phyloP scores from a whole-genome alignment of 2,113 vertebrate species.

The Gallinago jamesoni region DNA sequence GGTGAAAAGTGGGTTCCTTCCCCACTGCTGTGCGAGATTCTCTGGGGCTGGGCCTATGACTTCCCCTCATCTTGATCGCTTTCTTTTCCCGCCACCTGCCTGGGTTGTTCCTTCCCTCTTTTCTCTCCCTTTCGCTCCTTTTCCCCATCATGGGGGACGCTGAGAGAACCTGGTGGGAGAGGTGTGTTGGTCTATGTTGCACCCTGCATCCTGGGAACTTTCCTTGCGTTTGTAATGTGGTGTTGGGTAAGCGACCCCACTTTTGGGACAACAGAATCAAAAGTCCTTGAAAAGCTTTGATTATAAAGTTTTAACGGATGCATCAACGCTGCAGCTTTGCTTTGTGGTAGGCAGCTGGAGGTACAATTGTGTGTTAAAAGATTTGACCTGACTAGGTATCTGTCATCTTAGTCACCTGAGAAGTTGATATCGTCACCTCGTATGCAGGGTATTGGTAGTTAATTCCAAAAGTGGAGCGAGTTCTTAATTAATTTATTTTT shows the following conservation, averaged over 20 bases:
- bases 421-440: not conserved
- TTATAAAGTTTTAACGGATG: not conserved
- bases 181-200: not conserved
- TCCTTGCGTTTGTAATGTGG: accelerated
- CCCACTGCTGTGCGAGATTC: accelerated
- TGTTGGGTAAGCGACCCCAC: not conserved
- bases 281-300: accelerated
- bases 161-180: not conserved
- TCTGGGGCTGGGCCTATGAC: not conserved
- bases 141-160: no score
- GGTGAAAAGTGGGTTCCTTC: no score
- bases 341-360: not conserved
- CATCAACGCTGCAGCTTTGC: not conserved
- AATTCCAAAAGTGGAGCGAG: not conserved
- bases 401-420: not conserved
- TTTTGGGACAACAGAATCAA: not conserved
- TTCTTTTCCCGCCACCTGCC: accelerated
- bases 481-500: not conserved
- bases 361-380: accelerated
- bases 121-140: no score
- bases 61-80: accelerated
- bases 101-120: no score
- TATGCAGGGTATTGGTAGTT: not conserved
- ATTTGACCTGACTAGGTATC: not conserved
- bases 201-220: accelerated